A percentile compares a stretch with the other conserved stretches of the same genome.
Evolutionary conservation across 1,140 invertebrate species (phyloP).

Genomic region (Hylaeus anthracinus): DNA sequence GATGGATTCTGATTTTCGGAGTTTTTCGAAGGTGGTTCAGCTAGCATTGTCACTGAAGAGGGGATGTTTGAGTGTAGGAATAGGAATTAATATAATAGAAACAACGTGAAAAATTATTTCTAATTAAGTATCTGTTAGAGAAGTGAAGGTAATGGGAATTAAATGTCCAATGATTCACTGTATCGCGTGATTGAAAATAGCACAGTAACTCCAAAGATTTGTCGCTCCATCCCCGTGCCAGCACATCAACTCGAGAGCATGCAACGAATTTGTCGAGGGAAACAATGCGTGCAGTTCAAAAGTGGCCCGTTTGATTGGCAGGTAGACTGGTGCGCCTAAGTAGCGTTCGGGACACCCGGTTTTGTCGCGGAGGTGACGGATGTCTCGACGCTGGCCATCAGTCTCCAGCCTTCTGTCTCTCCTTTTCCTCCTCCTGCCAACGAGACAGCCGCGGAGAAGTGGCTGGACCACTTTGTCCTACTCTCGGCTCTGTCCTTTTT

Average conservation of each 20-base stretch:
- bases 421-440: not conserved
- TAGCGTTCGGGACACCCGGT: slow-evolving; percentile 68
- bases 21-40: too few species aligned
- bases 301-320: slow-evolving; percentile 47
- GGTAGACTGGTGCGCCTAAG: slow-evolving; percentile 44
- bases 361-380: slow-evolving; percentile 78
- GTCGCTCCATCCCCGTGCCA: too few species aligned
- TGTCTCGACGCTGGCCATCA: slow-evolving; percentile 74
- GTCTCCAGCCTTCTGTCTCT: slow-evolving; percentile 63
- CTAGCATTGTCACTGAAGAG: too few species aligned
- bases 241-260: not conserved
- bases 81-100: too few species aligned
- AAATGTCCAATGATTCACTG: too few species aligned
- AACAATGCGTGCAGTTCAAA: not conserved
- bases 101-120: too few species aligned
- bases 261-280: slow-evolving; percentile 12
- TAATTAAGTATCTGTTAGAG: too few species aligned
- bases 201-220: not conserved
- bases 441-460: slow-evolving; percentile 73
- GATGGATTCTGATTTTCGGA: too few species aligned
- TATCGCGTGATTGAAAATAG: too few species aligned
- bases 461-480: slow-evolving; percentile 78
- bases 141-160: too few species aligned
- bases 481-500: slow-evolving; percentile 45
- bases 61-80: too few species aligned